A percentile compares a stretch with the other conserved stretches of the same genome.
These are phyloP conservation scores for Hypotaenidia okinawae DNA, from an alignment of 2,797 vertebrate genomes.

Conservation along the genomic window DNA sequence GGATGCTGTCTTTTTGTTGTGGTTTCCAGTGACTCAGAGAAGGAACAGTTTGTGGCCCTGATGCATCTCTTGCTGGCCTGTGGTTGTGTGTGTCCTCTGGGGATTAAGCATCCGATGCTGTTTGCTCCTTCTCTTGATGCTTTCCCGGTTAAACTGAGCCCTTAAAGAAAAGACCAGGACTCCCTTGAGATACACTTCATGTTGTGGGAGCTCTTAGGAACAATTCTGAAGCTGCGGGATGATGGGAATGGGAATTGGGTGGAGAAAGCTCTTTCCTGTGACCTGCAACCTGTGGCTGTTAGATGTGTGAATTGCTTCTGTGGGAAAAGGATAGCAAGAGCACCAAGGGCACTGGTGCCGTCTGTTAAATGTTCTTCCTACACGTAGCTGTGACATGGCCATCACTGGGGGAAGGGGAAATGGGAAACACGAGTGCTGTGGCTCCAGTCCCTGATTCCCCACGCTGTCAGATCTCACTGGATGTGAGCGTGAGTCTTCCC, in stretches of 20 bases:
- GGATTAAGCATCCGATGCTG: background rate
- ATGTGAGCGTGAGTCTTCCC: background rate
- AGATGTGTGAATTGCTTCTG: background rate
- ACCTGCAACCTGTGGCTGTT: background rate
- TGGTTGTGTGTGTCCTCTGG: background rate
- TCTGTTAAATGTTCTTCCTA: background rate
- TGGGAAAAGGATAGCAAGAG: background rate
- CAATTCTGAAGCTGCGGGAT: background rate
- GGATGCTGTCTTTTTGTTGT: constrained; percentile 6
- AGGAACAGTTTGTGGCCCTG: constrained; percentile 30
- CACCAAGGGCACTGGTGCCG: accelerated
- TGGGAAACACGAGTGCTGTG: background rate
- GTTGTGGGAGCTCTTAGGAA: background rate
- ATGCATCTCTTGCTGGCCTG: background rate
- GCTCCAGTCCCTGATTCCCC: background rate
- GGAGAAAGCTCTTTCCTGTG: background rate
- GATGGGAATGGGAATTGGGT: background rate
- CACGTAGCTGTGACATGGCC: background rate
- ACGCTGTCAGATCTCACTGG: background rate
- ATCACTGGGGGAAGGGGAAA: background rate
- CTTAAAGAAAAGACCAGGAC: background rate
- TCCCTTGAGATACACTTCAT: accelerated
- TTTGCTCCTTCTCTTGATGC: background rate
- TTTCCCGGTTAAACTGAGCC: background rate
- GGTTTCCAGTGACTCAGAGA: constrained; percentile 40